A percentile compares a stretch with the other conserved stretches of the same genome.
Evolutionary conservation across 2,797 vertebrate genomes (phyloP).

Genomic region (Coilia nasus): DNA sequence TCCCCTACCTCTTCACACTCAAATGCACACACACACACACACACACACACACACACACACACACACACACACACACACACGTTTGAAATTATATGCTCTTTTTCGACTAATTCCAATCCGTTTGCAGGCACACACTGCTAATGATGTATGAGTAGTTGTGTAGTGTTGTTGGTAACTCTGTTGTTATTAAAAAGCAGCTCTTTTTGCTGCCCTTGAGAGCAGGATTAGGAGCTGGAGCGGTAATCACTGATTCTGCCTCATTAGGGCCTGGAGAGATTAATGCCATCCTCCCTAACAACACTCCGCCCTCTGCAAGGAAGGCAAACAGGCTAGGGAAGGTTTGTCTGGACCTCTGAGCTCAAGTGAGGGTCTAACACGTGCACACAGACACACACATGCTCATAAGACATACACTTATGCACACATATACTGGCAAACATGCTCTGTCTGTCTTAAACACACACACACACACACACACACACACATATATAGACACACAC

Average conservation of each 20-base stretch:
- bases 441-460: no score
- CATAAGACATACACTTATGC: not conserved
- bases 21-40: not conserved
- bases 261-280: not conserved
- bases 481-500: not conserved
- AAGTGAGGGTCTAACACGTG: not conserved
- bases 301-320: not conserved
- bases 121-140: not conserved
- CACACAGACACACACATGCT: not conserved
- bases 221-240: not conserved
- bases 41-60: not conserved
- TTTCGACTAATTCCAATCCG: not conserved
- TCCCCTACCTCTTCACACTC: no score
- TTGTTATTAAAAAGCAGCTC: conserved; percentile 48
- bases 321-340: not conserved
- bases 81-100: not conserved
- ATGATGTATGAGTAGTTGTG: not conserved
- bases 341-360: not conserved
- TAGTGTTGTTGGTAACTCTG: conserved; percentile 35
- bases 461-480: not conserved
- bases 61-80: not conserved
- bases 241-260: not conserved
- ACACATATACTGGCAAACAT: not conserved
- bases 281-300: not conserved
- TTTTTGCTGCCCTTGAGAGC: not conserved